Evolutionary conservation across 2,888 invertebrate species (phyloP), one percentile per base, ranked within the genome.

Genomic region (Drosophila recens): DNA sequence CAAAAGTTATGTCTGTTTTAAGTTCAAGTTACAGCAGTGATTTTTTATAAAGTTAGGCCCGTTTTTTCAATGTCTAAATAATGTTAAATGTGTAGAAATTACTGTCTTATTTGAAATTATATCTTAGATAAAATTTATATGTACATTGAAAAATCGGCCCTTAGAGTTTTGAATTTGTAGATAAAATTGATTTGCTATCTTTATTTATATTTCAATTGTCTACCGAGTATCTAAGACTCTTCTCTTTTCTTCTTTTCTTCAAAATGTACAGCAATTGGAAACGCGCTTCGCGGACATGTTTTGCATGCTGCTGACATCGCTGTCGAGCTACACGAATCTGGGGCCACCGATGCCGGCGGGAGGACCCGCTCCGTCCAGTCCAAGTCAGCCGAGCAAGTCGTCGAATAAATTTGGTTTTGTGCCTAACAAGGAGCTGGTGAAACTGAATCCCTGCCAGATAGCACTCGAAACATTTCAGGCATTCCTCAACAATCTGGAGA

Each of bases 301-400:
- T 92, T 93, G 95, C 0, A 94, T 96, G 46, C 91, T 97, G 0
- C 94, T 96, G 87, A 95, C 96, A 1, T 95, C 96, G 0, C 90
- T 96, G 15, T 96, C 96, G 1, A 96, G 96, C 54, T 96, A 96
- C 83, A 94, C 96, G 3, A 96, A 95, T 56, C 94, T 96, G 0
- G 94, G 95, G 11, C 94, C 96, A 0, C 96, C 97, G 0, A 95
- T 94, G 90, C 77, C 86, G 2, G 36, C n/a, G n/a, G 58, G 40
- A 0, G 73, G 52, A 2, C 5, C 27, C 5, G 43, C 53, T 1
- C 40, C 68, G 0, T 9, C 34, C 0, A 86, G 83, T 69, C 75
- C 83, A 27, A 78, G 36, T 27, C 86, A 82, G 10, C 23, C 71
- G 9, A 90, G 92, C 65, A 94, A 95, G 84, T 94, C 94, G 10